Percentiles rank a stretch among this genome's conserved stretches.
Evolutionary conservation across 2,888 invertebrate species (phyloP).

Genomic region (Creontiades dilutus): DNA sequence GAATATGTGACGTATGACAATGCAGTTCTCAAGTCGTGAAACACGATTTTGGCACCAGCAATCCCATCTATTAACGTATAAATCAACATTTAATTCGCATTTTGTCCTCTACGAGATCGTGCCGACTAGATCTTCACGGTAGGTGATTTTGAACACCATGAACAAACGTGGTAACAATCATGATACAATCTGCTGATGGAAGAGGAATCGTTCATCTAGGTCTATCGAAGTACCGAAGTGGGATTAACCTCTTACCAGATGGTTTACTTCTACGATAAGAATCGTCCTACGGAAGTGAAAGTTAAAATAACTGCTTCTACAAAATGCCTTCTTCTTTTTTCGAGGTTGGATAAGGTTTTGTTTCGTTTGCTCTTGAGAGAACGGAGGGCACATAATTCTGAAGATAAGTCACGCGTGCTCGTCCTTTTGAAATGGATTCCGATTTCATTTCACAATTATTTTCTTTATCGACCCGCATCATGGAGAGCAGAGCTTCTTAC

Average conservation of each 20-base stretch:
- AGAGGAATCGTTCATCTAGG: not conserved
- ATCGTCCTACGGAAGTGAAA: slow-evolving; percentile 37
- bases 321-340: not conserved
- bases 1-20: too few relatives aligned
- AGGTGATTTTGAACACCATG: not conserved
- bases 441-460: slow-evolving; percentile 28
- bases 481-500: not conserved
- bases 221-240: not conserved
- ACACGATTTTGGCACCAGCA: too few relatives aligned
- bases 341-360: not conserved
- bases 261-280: slow-evolving; percentile 21
- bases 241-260: not conserved
- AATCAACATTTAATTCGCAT: too few relatives aligned
- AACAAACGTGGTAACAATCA: not conserved
- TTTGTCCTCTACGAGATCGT: too few relatives aligned
- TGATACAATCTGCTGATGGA: not conserved
- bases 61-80: too few relatives aligned
- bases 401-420: slow-evolving; percentile 1
- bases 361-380: slow-evolving; percentile 33
- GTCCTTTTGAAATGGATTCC: slow-evolving; percentile 25
- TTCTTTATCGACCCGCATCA: slow-evolving; percentile 18
- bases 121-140: not conserved
- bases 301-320: slow-evolving; percentile 31
- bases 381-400: slow-evolving; percentile 18
- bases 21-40: too few relatives aligned